Evolutionary conservation across 2,797 vertebrate genomes (phyloP).

Genomic region (Tympanoctomys barrerae): DNA sequence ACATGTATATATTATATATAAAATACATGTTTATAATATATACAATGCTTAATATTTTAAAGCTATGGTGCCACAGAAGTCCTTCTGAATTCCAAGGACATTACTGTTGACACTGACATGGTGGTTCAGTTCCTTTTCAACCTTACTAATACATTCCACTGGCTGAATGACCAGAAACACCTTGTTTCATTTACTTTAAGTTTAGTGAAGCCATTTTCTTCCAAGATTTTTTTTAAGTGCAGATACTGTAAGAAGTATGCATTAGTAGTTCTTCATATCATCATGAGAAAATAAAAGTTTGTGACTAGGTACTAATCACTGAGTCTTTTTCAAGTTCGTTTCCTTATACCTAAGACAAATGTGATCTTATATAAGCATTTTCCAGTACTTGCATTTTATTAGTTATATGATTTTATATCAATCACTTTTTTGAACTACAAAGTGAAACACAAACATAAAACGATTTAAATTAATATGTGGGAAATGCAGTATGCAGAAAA

Average conservation of each 20-base stretch:
- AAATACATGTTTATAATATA: no score
- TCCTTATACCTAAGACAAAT: conserved; percentile 22
- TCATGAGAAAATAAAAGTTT: background rate
- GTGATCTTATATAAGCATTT: background rate
- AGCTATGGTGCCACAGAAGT: background rate
- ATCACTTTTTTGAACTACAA: background rate
- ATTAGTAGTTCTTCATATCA: background rate
- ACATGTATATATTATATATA: no score
- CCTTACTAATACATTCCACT: background rate
- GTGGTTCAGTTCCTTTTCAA: background rate
- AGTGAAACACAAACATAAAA: background rate
- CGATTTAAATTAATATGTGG: background rate
- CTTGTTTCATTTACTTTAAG: conserved; percentile 23
- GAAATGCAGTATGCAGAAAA: background rate
- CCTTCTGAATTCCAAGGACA: background rate
- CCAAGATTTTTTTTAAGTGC: background rate
- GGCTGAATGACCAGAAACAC: background rate
- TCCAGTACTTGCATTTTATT: conserved; percentile 5
- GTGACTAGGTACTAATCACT: background rate
- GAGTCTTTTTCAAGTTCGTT: background rate
- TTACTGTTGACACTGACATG: background rate
- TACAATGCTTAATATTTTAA: conserved; percentile 6
- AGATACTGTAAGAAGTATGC: background rate
- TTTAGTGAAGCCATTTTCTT: background rate
- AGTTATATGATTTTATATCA: background rate